Evolutionary conservation across 1,140 invertebrate species (phyloP), one percentile per base, ranked within the genome.

Genomic region (Microplitis mediator): DNA sequence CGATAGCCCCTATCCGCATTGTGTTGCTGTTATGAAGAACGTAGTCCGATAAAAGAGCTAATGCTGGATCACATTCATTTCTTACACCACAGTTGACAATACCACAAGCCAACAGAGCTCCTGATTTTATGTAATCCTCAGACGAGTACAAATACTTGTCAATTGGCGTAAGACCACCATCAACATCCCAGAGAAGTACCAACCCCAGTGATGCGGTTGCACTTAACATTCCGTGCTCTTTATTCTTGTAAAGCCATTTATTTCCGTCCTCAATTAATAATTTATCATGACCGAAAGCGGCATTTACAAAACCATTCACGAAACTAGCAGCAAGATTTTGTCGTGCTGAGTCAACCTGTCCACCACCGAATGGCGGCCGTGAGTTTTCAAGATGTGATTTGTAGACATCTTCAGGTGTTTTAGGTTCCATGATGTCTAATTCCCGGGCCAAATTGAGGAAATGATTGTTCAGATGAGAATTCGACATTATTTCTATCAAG

Each of bases 231-330:
- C 95, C 98, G 86, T 99, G 97, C 84, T 99, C 98, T 88, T 99
- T 99, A 85, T 99, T 99, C 83, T 99, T 99, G 81, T 98, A 98
- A 78, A 99, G 90, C 98, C 98, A 99, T 81, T 98, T 98, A 79
- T 97, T 98, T 3, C 97, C 97, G 86, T 99, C 97, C 79, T 99
- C 97, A 74, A 96, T 95, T 8, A 98, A 90, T 0, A 99, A 89
- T 86, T 99, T 99, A 82, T 99, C 98, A 36, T 96, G 92, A 1
- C 98, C 97, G 88, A 99, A 99, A 1, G 95, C 98, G 61, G 97
- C 97, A 85, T 99, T 99, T 0, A 99, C 98, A 85, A 99, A 99
- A 8, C 98, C 98, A 88, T 99, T 99, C 0, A 99, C 98, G 87
- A 99, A 99, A 69, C 97, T 98, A 0, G 98, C 95, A 0, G 98